phyloP scores from a whole-genome alignment of 2,797 vertebrate genomes.

The Rhinogobio ventralis region DNA sequence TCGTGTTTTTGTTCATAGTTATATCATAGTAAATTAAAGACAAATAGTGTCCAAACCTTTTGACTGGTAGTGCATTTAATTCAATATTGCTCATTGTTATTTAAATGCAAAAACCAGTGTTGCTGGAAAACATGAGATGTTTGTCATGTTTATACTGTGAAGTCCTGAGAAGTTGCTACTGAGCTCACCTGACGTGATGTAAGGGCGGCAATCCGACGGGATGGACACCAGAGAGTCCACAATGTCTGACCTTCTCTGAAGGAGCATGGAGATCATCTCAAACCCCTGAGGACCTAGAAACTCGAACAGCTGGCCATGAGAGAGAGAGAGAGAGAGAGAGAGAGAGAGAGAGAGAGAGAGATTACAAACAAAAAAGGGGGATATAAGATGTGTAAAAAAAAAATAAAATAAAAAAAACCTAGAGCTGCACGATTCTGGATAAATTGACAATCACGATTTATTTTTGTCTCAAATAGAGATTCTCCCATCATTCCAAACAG shows the following conservation, averaged over 20 bases:
- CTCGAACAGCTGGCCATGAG: slow-evolving; percentile 86
- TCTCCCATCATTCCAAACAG: neutral
- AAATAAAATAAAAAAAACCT: no score
- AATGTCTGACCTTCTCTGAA: slow-evolving; percentile 86
- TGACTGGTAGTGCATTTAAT: neutral
- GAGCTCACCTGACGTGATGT: slow-evolving; percentile 82
- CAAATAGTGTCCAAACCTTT: neutral
- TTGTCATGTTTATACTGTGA: slow-evolving; percentile 8
- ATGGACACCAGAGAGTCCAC: slow-evolving; percentile 83
- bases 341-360: neutral
- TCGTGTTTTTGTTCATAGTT: neutral
- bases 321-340: slow-evolving; percentile 38
- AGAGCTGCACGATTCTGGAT: neutral
- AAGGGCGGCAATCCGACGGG: slow-evolving; percentile 78
- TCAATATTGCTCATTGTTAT: neutral
- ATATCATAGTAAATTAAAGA: neutral
- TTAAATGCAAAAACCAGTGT: neutral
- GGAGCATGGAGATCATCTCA: slow-evolving; percentile 92
- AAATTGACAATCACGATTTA: neutral
- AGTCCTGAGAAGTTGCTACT: neutral
- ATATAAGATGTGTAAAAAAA: neutral
- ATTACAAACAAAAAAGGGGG: neutral
- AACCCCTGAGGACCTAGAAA: slow-evolving; percentile 93
- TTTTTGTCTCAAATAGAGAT: neutral
- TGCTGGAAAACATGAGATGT: neutral